A percentile compares a stretch with the other conserved stretches of the same genome.
phyloP scores from a whole-genome alignment of 1,140 invertebrate species.

The Sycophila sp. region DNA sequence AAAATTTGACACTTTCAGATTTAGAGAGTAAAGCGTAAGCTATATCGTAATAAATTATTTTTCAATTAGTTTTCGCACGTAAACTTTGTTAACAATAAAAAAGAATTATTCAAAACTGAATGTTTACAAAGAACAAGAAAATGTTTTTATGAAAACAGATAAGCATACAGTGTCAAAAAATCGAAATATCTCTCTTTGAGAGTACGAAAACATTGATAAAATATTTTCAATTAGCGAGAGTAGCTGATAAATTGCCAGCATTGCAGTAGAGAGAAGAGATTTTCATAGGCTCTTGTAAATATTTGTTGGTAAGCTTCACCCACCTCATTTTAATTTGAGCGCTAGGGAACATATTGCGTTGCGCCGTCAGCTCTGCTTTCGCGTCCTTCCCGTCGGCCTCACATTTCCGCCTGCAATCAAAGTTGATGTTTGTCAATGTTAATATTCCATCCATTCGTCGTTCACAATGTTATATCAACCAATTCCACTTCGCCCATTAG shows the following conservation, averaged over 20 bases:
- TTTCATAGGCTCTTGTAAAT: constrained; percentile 30
- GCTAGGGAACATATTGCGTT: constrained; percentile 71
- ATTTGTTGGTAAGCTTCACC: constrained; percentile 40
- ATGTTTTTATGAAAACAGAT: too few species aligned
- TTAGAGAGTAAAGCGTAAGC: too few species aligned
- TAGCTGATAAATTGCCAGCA: too few species aligned
- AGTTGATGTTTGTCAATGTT: constrained; percentile 36
- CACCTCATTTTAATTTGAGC: constrained; percentile 77
- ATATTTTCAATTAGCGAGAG: not conserved
- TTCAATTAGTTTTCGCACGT: too few species aligned
- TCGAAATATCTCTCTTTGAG: too few species aligned
- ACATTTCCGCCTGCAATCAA: constrained; percentile 67
- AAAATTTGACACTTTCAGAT: too few species aligned
- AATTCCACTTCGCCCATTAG: not conserved
- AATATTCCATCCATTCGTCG: constrained; percentile 7
- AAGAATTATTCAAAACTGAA: too few species aligned
- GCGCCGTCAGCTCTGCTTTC: constrained; percentile 69
- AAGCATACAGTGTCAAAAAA: too few species aligned
- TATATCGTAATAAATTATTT: too few species aligned
- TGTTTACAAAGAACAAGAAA: too few species aligned
- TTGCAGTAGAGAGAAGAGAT: constrained; percentile 25
- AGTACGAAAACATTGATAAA: too few species aligned
- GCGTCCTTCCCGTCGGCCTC: constrained; percentile 72
- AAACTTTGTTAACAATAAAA: too few species aligned
- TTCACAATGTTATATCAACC: constrained; percentile 5